Evolutionary conservation across 92 coral and sea anemone genomes (phyloP).

Genomic region (Siderastrea siderea): DNA sequence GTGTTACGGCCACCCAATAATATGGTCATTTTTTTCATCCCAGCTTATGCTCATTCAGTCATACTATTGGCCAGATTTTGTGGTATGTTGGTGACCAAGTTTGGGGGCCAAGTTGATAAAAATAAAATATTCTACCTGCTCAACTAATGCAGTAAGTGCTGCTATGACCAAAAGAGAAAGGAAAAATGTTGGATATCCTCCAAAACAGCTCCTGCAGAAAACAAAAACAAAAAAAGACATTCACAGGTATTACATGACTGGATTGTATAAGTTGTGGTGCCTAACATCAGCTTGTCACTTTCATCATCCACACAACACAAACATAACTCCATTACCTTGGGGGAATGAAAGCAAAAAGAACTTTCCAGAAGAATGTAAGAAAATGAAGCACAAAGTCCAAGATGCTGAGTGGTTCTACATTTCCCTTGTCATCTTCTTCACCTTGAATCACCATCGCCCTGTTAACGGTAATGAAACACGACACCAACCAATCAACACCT

Average conservation of each 20-base stretch:
- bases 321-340: constrained; percentile 69
- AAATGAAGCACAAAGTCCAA: constrained; percentile 84
- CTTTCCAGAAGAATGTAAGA: constrained; percentile 91
- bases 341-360: constrained; percentile 89
- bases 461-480: not conserved
- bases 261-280: not conserved
- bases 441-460: constrained; percentile 87
- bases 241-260: not conserved
- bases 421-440: constrained; percentile 81
- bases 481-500: not conserved
- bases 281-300: no score
- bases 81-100: no score
- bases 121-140: constrained; percentile 63
- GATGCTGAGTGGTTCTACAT: constrained; percentile 67
- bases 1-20: no score
- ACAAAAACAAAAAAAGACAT: not conserved
- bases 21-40: no score
- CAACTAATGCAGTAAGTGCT: constrained; percentile 87
- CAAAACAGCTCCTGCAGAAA: constrained; percentile 65
- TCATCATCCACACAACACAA: not conserved
- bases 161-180: constrained; percentile 81
- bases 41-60: no score
- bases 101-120: not conserved
- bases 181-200: constrained; percentile 88
- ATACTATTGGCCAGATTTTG: no score